Evolutionary conservation across 2,888 invertebrate species (phyloP).

Genomic region (Junonia oenone): DNA sequence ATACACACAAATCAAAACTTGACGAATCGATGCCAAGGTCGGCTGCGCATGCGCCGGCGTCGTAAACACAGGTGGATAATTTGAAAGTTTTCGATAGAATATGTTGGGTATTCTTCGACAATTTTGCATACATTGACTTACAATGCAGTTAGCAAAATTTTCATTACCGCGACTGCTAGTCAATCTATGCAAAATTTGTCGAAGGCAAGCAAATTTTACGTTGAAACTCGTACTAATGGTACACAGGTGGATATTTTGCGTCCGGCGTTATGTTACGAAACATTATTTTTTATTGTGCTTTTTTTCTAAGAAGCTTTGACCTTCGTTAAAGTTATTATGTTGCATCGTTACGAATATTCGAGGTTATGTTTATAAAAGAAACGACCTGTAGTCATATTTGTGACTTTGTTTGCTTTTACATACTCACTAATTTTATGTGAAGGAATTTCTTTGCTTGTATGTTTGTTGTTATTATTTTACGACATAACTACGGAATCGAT

Average conservation of each 20-base stretch:
- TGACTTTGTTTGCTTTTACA: neutral
- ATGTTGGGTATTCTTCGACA: too few relatives aligned
- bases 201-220: too few relatives aligned
- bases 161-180: too few relatives aligned
- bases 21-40: conserved; percentile 46
- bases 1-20: conserved; percentile 32
- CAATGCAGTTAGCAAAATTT: too few relatives aligned
- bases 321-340: neutral
- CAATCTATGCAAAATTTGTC: too few relatives aligned
- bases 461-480: too few relatives aligned
- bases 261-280: conserved; percentile 2
- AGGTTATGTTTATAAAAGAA: neutral
- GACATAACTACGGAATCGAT: too few relatives aligned
- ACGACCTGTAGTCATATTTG: neutral
- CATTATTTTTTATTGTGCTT: neutral
- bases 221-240: too few relatives aligned
- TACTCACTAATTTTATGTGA: too few relatives aligned
- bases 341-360: neutral
- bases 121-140: too few relatives aligned
- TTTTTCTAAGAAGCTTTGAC: neutral
- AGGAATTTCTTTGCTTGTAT: neutral
- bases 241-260: conserved; percentile 17
- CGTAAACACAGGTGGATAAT: conserved; percentile 21
- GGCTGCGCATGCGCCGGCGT: conserved; percentile 10
- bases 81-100: too few relatives aligned